phyloP scores from a whole-genome alignment of 2,888 invertebrate species.

The Aromia moschata region DNA sequence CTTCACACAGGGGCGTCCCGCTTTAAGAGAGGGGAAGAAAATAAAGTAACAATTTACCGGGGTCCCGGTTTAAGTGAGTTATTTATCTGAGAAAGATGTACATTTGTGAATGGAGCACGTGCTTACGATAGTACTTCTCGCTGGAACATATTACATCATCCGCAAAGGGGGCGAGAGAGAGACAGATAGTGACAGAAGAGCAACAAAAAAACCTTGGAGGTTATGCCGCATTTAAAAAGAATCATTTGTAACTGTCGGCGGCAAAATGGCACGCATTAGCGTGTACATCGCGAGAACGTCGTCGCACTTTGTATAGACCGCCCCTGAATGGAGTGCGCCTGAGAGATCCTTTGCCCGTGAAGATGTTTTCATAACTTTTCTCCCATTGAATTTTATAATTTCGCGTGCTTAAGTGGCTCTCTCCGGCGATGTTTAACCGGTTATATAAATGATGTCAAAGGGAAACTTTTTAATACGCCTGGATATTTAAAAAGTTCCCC shows the following conservation, averaged over 20 bases:
- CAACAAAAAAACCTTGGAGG: conserved; percentile 36
- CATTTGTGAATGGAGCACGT: conserved; percentile 2
- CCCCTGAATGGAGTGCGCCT: conserved; percentile 41
- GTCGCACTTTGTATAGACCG: conserved; percentile 47
- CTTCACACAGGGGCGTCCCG: neutral
- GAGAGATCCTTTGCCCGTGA: conserved; percentile 34
- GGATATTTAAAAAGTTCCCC: conserved; percentile 22
- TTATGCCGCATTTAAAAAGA: conserved; percentile 48
- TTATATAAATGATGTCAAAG: conserved; percentile 29
- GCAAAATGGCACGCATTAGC: conserved; percentile 51
- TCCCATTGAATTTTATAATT: conserved; percentile 38
- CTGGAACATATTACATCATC: conserved; percentile 36
- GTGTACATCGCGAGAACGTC: conserved; percentile 49
- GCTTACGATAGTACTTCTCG: conserved; percentile 20
- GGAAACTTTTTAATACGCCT: conserved; percentile 28
- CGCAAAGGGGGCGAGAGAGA: conserved; percentile 27
- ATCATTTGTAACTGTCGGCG: conserved; percentile 51
- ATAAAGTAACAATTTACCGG: conserved; percentile 1
- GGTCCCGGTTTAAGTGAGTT: neutral
- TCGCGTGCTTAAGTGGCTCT: conserved; percentile 30
- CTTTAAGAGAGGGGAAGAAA: neutral
- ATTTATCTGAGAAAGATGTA: conserved; percentile 5
- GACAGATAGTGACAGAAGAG: too few species aligned
- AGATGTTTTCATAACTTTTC: conserved; percentile 44
- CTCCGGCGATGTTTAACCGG: conserved; percentile 27